A percentile compares a stretch with the other conserved stretches of the same genome.
Conservation (phyloP, 2,888 invertebrate genomes). For the Helicoverpa assulta region DNA sequence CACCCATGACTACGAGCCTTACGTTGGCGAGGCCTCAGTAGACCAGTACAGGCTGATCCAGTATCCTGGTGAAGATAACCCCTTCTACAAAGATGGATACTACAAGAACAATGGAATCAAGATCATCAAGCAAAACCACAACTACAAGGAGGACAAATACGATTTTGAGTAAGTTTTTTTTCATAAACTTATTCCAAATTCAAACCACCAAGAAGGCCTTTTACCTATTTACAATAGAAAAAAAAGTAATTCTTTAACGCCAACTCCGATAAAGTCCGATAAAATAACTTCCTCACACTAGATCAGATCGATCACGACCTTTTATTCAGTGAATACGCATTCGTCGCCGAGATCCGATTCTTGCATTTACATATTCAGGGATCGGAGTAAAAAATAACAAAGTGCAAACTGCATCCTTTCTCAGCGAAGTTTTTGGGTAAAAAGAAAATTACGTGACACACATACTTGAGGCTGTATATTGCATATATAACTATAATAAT, state of each 20-base stretch:
- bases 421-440: too few relatives aligned
- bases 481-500: too few relatives aligned
- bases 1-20: conserved; percentile 84
- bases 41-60: conserved; percentile 80
- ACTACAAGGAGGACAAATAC: conserved; percentile 87
- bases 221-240: neutral
- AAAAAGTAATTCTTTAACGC: neutral
- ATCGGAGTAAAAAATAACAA: conserved; percentile 40
- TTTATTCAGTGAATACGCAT: conserved; percentile 28
- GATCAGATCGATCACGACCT: conserved; percentile 45
- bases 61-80: conserved; percentile 79
- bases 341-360: conserved; percentile 23
- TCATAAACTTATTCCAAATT: neutral
- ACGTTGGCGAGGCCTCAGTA: conserved; percentile 85
- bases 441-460: too few relatives aligned
- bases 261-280: neutral
- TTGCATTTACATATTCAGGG: conserved; percentile 45
- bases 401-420: conserved; percentile 22
- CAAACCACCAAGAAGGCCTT: neutral
- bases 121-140: conserved; percentile 86
- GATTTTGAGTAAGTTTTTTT: conserved; percentile 86
- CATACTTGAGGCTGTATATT: too few relatives aligned
- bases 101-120: conserved; percentile 89
- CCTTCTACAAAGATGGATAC: conserved; percentile 87
- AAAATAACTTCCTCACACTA: conserved; percentile 12